Percentiles rank a stretch among this genome's conserved stretches.
Conservation (phyloP, 2,888 invertebrate species). For the Cheilosia variabilis region DNA sequence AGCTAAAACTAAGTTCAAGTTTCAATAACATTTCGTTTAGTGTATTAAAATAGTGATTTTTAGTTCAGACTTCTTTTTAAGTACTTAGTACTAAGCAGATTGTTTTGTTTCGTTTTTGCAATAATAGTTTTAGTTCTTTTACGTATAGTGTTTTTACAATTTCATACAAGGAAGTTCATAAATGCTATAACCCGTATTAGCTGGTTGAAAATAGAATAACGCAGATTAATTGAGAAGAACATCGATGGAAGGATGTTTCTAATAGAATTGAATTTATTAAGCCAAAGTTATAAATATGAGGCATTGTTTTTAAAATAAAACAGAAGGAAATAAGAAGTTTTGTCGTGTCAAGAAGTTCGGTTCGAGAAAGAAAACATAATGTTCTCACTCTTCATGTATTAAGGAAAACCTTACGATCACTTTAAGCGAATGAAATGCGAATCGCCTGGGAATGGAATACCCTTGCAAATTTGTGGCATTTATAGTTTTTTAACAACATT, state of each 20-base stretch:
- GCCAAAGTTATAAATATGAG: too few relatives aligned
- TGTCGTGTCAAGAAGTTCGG: too few relatives aligned
- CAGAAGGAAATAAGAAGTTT: too few relatives aligned
- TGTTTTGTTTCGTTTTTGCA: conserved; percentile 33
- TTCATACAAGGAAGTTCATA: conserved; percentile 8
- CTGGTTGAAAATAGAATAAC: not conserved
- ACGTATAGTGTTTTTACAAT: conserved; percentile 18
- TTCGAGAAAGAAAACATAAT: too few relatives aligned
- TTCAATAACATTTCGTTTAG: conserved; percentile 13
- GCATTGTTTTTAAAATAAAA: too few relatives aligned
- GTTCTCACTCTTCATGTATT: too few relatives aligned
- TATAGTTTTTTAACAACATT: too few relatives aligned
- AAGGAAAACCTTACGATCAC: too few relatives aligned
- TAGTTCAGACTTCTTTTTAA: conserved; percentile 69
- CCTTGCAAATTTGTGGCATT: too few relatives aligned
- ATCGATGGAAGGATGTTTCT: not conserved
- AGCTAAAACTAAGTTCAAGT: conserved; percentile 34
- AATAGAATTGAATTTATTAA: too few relatives aligned
- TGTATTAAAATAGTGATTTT: conserved; percentile 68
- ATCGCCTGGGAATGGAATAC: too few relatives aligned
- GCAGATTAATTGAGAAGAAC: not conserved
- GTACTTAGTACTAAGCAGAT: conserved; percentile 64
- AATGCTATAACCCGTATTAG: conserved; percentile 27
- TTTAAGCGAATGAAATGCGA: too few relatives aligned
- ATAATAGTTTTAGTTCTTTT: conserved; percentile 13